Conservation (phyloP, 2,797 vertebrate genomes). For the Melopsittacus undulatus region DNA sequence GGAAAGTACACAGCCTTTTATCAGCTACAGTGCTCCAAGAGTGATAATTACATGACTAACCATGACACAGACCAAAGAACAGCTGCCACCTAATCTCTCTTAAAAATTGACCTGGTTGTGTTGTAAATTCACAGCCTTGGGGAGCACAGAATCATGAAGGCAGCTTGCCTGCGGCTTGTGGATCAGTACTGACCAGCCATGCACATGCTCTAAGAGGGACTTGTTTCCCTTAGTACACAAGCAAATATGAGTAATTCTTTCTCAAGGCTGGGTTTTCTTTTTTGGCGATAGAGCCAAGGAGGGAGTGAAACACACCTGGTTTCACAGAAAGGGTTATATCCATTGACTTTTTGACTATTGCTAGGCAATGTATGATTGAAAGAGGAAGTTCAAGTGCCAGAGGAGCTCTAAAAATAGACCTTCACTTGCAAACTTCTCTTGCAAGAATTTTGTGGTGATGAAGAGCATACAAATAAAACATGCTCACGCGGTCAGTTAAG, state of each 20-base stretch:
- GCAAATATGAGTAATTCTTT: not conserved
- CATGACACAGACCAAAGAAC: not conserved
- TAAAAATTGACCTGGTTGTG: not conserved
- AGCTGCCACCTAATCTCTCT: not conserved
- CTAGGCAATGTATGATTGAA: not conserved
- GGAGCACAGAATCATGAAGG: not conserved
- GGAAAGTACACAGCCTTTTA: not conserved
- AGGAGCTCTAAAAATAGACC: not conserved
- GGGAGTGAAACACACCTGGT: not conserved
- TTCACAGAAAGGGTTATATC: not conserved
- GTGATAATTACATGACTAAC: not conserved
- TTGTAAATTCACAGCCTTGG: not conserved
- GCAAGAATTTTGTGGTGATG: not conserved
- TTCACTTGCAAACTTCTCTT: not conserved
- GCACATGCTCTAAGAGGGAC: not conserved
- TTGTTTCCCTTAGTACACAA: not conserved
- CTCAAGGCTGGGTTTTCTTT: rapidly evolving
- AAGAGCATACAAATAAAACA: not conserved
- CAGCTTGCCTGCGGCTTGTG: not conserved
- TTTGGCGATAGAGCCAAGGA: rapidly evolving
- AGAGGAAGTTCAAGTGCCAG: not conserved
- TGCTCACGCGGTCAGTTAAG: not conserved
- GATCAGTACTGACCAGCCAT: not conserved
- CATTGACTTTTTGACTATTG: not conserved
- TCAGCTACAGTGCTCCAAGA: not conserved